phyloP scores from a whole-genome alignment of 1,140 invertebrate genomes.

The Pseudomyrmex cubaensis region DNA sequence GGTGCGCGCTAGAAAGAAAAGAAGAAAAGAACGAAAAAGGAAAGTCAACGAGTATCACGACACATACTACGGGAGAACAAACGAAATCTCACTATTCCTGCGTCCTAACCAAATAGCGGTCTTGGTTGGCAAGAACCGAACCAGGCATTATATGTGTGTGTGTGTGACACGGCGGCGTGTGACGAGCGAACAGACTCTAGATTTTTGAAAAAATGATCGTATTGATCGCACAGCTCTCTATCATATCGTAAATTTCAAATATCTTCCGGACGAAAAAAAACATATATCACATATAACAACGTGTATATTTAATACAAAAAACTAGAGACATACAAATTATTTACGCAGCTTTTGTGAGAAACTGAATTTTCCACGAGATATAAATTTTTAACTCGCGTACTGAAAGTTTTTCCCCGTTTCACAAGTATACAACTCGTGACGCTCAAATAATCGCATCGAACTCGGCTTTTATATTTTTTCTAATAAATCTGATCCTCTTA shows the following conservation, averaged over 20 bases:
- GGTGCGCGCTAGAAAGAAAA: conserved; percentile 55
- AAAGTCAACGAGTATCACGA: conserved; percentile 51
- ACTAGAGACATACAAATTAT: not conserved
- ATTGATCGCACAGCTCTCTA: not conserved
- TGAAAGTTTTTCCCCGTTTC: too few species aligned
- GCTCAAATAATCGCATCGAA: too few species aligned
- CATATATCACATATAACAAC: not conserved
- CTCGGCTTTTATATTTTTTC: too few species aligned
- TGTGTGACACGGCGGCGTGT: conserved; percentile 35
- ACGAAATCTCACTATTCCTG: conserved; percentile 82
- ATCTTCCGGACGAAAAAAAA: not conserved
- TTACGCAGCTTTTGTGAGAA: not conserved
- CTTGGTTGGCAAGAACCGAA: conserved; percentile 35
- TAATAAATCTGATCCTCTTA: not conserved
- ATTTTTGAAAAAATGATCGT: conserved; percentile 44
- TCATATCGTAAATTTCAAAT: not conserved
- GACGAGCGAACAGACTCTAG: conserved; percentile 6
- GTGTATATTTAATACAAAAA: too few species aligned
- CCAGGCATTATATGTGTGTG: not conserved
- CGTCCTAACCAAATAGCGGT: conserved; percentile 80
- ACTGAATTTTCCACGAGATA: not conserved
- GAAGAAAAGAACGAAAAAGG: conserved; percentile 63
- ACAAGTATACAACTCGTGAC: too few species aligned
- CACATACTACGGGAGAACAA: conserved; percentile 66
- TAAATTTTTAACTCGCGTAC: too few species aligned